A percentile compares a stretch with the other conserved stretches of the same genome.
These are phyloP conservation scores for Phallusia fumigata DNA, from an alignment of 23 tunicate genomes.

Conservation along the genomic window DNA sequence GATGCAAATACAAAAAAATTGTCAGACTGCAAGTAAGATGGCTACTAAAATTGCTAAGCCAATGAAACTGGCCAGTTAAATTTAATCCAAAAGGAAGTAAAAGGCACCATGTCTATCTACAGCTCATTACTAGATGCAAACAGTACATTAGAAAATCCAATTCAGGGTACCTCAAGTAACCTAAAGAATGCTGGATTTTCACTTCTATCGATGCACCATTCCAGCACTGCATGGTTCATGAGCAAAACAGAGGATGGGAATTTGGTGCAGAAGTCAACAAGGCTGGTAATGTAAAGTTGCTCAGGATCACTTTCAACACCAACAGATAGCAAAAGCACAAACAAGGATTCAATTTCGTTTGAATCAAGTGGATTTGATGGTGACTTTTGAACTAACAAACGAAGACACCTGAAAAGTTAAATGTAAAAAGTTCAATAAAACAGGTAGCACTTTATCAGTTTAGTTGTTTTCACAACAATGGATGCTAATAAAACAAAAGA, in stretches of 20 bases:
- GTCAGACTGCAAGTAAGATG: too few species aligned
- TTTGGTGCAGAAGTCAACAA: neutral
- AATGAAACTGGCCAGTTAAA: too few species aligned
- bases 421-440: too few species aligned
- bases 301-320: neutral
- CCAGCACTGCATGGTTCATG: neutral
- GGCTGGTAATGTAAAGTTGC: neutral
- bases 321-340: neutral
- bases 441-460: too few species aligned
- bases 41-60: too few species aligned
- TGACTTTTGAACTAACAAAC: neutral
- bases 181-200: neutral
- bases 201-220: neutral
- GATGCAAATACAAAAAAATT: too few species aligned
- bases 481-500: too few species aligned
- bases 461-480: too few species aligned
- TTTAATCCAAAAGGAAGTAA: too few species aligned
- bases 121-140: too few species aligned
- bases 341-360: neutral
- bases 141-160: too few species aligned
- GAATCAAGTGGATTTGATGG: neutral
- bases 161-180: conserved; percentile 3
- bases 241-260: neutral
- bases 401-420: neutral
- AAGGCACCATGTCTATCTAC: too few species aligned